These are phyloP conservation scores for Xestoiulus laeticollis DNA, from an alignment of 2,888 invertebrate species.

Conservation along the genomic window DNA sequence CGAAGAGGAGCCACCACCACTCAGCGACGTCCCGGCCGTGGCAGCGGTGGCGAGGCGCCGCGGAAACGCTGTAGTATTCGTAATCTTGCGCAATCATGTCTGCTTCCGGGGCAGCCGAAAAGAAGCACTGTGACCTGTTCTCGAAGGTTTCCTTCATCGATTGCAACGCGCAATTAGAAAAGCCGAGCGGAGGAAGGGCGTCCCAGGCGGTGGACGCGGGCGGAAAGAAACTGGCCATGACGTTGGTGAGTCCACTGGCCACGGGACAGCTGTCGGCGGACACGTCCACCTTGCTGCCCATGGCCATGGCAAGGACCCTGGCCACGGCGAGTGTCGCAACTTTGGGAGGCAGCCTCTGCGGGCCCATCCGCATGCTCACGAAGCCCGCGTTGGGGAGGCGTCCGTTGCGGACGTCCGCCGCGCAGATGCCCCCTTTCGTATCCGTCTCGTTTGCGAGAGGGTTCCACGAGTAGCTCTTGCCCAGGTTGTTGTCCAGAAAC, in stretches of 20 bases:
- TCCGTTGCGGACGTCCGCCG: background rate
- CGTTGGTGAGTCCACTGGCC: background rate
- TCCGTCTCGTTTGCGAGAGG: background rate
- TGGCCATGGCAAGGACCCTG: background rate
- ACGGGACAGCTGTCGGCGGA: background rate
- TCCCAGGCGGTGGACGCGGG: background rate
- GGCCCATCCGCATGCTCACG: background rate
- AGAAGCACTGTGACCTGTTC: background rate
- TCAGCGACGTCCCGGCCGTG: no score
- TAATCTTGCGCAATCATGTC: background rate
- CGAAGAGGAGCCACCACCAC: no score
- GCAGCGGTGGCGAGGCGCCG: background rate
- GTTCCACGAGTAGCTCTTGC: background rate
- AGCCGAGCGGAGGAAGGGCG: background rate
- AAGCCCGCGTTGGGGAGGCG: background rate
- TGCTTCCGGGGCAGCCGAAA: background rate
- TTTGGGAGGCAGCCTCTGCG: background rate
- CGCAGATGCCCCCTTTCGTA: background rate
- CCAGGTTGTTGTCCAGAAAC: background rate
- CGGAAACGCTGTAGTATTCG: background rate
- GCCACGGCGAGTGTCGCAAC: background rate
- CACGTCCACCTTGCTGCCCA: background rate
- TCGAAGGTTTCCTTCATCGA: background rate
- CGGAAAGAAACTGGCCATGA: background rate
- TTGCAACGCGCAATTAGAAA: background rate